Evolutionary conservation across 2,113 vertebrate genomes (phyloP).

Genomic region (Rhinoderma darwinii): DNA sequence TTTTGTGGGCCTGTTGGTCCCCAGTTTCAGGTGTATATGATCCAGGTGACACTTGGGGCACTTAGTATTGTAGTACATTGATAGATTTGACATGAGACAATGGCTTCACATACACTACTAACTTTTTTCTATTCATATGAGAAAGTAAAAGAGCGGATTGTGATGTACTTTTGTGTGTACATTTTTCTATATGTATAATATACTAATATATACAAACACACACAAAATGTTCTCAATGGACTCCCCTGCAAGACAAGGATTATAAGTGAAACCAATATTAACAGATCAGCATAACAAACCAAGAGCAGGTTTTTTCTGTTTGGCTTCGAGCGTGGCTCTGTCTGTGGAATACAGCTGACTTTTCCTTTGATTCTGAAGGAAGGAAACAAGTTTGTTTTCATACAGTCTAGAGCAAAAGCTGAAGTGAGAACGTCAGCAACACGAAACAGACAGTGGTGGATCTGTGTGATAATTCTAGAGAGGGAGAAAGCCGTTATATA

Average conservation of each 20-base stretch:
- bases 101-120: too few species aligned
- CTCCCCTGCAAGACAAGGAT: background rate
- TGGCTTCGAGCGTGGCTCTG: background rate
- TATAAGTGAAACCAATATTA: background rate
- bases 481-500: background rate
- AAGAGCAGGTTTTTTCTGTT: background rate
- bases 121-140: too few species aligned
- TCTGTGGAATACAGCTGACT: constrained; percentile 15
- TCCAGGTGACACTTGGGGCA: too few species aligned
- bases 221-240: background rate
- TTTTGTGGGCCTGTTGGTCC: too few species aligned
- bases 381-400: constrained; percentile 43
- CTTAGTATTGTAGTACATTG: too few species aligned
- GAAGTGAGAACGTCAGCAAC: constrained; percentile 12
- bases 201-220: too few species aligned
- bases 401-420: constrained; percentile 31
- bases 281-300: background rate
- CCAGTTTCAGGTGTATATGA: too few species aligned
- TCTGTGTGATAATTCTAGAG: constrained; percentile 12
- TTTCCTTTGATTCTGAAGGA: constrained; percentile 46
- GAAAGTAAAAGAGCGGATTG: too few species aligned
- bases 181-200: too few species aligned
- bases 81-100: too few species aligned
- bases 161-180: too few species aligned
- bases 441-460: constrained; percentile 16